These are phyloP conservation scores for Ciconia boyciana DNA, from an alignment of 2,113 vertebrate genomes.

Conservation along the genomic window DNA sequence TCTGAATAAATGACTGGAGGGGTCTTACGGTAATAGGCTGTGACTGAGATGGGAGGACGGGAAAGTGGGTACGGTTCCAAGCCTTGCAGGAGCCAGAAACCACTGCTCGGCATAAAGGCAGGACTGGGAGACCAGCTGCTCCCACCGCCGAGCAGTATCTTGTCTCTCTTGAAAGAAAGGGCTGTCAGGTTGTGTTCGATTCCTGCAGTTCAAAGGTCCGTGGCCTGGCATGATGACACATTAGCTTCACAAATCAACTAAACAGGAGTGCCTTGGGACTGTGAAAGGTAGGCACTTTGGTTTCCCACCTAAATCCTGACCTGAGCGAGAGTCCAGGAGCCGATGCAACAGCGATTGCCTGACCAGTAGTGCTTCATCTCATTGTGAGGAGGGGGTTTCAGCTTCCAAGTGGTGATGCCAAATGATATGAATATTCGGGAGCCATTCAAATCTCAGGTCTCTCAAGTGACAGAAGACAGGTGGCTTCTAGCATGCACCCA, in stretches of 20 bases:
- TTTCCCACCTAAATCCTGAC: not conserved
- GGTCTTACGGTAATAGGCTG: not conserved
- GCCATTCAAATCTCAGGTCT: not conserved
- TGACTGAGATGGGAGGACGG: not conserved
- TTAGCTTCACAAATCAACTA: not conserved
- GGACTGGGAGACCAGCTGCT: not conserved
- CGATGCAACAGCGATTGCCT: rapidly evolving
- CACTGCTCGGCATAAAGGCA: not conserved
- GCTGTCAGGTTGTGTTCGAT: not conserved
- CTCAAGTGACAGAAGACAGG: not conserved
- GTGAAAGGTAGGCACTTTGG: not conserved
- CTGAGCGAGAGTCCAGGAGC: not conserved
- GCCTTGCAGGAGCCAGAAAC: not conserved
- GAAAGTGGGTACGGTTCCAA: not conserved
- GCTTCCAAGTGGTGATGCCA: not conserved
- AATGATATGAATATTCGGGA: not conserved
- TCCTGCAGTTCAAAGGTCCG: not conserved
- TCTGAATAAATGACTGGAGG: not conserved
- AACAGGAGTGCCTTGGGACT: not conserved
- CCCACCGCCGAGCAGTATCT: rapidly evolving
- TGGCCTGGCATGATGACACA: not conserved
- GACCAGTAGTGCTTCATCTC: not conserved
- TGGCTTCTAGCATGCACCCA: not conserved
- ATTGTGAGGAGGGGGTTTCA: not conserved
- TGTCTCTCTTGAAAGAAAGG: not conserved